Base-by-base conservation (phyloP, 2,113 vertebrate species). In the Corythornis madagascariensis region DNA sequence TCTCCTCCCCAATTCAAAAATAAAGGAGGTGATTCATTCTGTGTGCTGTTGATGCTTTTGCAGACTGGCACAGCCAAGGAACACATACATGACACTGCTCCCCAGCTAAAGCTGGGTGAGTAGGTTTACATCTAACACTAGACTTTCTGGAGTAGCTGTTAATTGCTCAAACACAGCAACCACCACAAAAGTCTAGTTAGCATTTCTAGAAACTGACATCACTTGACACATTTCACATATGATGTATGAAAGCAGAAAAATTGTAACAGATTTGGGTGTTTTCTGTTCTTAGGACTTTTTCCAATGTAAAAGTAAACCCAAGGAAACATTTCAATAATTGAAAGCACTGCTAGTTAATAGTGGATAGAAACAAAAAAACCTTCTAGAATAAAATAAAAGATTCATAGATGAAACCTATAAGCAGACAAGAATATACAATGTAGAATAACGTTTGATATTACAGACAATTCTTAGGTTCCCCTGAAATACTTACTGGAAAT, bases 11-110 rank as follows among this genome's bases (percentile, higher is more conserved):
- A 57, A 85, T 77, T 82, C 3, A 77, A 67, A 85, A 83, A 83
- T 83, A 89, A 96, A 93, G 15, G 63, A 83, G 74, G 64, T 56
- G 61, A 87, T 95, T 96, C 89, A 92, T 85, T 61, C 40, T 60
- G 5, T 18, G 33, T 48, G 40, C 66, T 90, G 47, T 64, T 43
- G 6, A 38, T 83, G 42, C 56, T 73, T 92, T 93, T 90, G 45
- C n/a, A 92, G 74, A 83, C 83, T 95, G 91, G 77, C 52, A 93
- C 77, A 73, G 64, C 71, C 81, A 90, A 73, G 56, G 69, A 81
- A 71, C 52, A 76, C 40, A 80, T 90, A 31, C 42, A 38, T 11
- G 38, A 86, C 28, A n/a, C n/a, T 67, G 67, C 31, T 71, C 22
- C 65, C 21, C 66, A 22, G 64, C 66, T 64, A 47, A 80, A 40